These are phyloP conservation scores for Galeopterus variegatus DNA, from an alignment of 2,113 vertebrate species.

Conservation along the genomic window DNA sequence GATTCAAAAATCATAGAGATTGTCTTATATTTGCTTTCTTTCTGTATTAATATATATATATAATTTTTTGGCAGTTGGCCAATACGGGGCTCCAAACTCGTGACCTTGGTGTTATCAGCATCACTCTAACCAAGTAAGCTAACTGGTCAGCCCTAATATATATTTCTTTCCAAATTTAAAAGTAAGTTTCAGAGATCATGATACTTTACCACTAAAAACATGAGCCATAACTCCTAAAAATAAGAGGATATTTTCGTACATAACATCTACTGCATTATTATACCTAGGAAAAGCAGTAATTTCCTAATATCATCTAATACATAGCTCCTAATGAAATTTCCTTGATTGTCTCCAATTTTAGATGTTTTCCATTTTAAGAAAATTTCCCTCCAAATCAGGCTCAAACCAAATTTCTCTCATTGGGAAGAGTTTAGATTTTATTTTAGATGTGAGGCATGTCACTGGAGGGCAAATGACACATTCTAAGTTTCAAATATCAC, in stretches of 20 bases:
- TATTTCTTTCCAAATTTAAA: neutral
- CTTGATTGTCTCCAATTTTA: neutral
- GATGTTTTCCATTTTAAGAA: neutral
- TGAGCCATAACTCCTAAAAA: neutral
- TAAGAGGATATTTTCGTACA: neutral
- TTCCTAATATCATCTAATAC: neutral
- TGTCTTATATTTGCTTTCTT: neutral
- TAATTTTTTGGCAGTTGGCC: too few relatives aligned
- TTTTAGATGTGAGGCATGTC: neutral
- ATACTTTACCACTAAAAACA: constrained; percentile 8
- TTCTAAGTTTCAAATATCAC: neutral
- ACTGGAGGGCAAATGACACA: neutral
- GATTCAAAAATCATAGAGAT: neutral
- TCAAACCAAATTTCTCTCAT: neutral
- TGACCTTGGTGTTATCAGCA: too few relatives aligned
- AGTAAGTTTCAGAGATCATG: neutral
- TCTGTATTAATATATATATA: neutral
- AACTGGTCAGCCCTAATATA: neutral
- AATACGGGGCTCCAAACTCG: too few relatives aligned
- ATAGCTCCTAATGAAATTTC: neutral
- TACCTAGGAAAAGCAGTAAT: neutral
- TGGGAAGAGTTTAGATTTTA: constrained; percentile 29
- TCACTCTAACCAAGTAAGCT: too few relatives aligned
- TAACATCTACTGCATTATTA: neutral
- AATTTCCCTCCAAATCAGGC: neutral